phyloP scores from a whole-genome alignment of 2,888 invertebrate genomes.

The Rhorus exstirpatorius region DNA sequence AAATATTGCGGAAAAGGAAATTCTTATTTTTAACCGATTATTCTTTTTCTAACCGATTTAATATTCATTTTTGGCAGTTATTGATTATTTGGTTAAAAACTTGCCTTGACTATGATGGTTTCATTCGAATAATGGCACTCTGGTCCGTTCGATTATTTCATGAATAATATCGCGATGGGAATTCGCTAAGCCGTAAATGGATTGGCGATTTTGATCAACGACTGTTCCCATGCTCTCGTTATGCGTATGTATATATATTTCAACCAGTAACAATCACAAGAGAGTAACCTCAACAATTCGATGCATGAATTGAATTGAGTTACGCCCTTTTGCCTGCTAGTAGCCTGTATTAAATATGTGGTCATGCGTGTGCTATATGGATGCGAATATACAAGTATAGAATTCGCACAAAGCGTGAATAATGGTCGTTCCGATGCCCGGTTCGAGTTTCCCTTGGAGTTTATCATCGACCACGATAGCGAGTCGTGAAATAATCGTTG shows the following conservation, averaged over 20 bases:
- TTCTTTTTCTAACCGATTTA: too few relatives aligned
- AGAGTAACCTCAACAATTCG: not conserved
- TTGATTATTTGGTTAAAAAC: not conserved
- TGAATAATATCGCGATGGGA: conserved; percentile 22
- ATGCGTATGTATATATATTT: not conserved
- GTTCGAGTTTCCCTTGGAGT: conserved; percentile 29
- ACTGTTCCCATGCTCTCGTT: conserved; percentile 9
- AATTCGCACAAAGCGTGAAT: conserved; percentile 51
- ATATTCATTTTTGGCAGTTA: not conserved
- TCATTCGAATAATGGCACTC: not conserved
- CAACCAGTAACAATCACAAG: not conserved
- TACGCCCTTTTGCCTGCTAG: not conserved
- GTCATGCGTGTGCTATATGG: not conserved
- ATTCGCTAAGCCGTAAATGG: conserved; percentile 42
- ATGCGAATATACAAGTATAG: conserved; percentile 36
- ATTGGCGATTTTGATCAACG: conserved; percentile 57
- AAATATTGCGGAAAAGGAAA: too few relatives aligned
- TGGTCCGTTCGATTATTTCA: conserved; percentile 13
- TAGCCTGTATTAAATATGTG: not conserved
- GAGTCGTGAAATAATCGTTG: conserved; percentile 39
- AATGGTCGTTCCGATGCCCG: conserved; percentile 34
- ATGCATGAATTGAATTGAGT: not conserved
- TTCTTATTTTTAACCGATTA: not conserved
- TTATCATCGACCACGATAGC: not conserved
- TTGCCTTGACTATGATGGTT: not conserved